Evolutionary conservation across 2,888 invertebrate species (phyloP).

Genomic region (Tipula vernalis): DNA sequence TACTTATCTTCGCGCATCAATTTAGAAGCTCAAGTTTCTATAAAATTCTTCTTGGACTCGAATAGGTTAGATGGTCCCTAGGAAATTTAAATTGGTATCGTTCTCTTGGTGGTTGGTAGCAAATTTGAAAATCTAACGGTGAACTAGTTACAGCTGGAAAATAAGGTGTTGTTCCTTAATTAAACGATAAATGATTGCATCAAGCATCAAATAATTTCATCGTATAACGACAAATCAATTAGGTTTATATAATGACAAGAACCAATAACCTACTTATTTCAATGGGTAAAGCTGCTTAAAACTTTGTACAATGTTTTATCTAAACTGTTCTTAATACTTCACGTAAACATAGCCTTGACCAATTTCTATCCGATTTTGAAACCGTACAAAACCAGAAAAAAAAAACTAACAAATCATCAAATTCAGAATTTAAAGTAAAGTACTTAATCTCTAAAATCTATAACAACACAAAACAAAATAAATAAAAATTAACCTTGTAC

Average conservation of each 20-base stretch:
- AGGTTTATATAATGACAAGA: not conserved
- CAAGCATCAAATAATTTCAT: too few relatives aligned
- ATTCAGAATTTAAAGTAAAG: not conserved
- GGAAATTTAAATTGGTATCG: too few relatives aligned
- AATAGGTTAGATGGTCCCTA: too few relatives aligned
- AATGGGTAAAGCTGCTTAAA: not conserved
- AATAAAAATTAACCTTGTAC: slow-evolving; percentile 26
- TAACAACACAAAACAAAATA: not conserved
- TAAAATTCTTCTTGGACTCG: too few relatives aligned
- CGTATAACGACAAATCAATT: not conserved
- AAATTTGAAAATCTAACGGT: too few relatives aligned
- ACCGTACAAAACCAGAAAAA: not conserved
- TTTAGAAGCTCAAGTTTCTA: too few relatives aligned
- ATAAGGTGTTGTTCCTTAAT: too few relatives aligned
- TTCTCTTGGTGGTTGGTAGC: too few relatives aligned
- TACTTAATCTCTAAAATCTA: not conserved
- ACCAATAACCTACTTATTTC: not conserved
- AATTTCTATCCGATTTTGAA: not conserved
- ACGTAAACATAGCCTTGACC: not conserved
- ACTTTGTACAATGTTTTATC: not conserved
- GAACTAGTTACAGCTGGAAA: too few relatives aligned
- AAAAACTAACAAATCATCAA: not conserved
- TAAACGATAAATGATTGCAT: too few relatives aligned
- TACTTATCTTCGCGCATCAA: too few relatives aligned
- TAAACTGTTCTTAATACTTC: not conserved